Evolutionary conservation across 2,113 vertebrate species (phyloP).

Genomic region (Alosa alosa): DNA sequence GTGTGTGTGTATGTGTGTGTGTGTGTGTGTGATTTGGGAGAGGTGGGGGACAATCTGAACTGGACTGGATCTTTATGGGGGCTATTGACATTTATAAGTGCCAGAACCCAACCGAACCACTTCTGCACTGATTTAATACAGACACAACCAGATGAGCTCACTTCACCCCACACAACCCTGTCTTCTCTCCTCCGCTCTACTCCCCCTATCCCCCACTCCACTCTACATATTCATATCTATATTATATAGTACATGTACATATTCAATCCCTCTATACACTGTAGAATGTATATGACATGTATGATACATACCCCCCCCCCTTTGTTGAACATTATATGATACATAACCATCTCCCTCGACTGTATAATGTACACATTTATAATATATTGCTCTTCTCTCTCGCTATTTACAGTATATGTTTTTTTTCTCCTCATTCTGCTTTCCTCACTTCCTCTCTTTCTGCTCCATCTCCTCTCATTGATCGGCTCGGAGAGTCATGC

Average conservation of each 20-base stretch:
- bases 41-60: too few relatives aligned
- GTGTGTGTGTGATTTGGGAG: not conserved
- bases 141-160: not conserved
- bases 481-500: not conserved
- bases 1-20: not conserved
- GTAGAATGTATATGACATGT: not conserved
- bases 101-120: slow-evolving; percentile 31
- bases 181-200: not conserved
- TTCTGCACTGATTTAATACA: slow-evolving; percentile 23
- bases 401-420: not conserved
- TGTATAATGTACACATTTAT: too few relatives aligned
- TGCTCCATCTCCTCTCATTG: not conserved
- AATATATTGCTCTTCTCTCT: not conserved
- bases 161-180: not conserved
- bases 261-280: not conserved
- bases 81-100: slow-evolving; percentile 34
- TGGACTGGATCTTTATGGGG: slow-evolving; percentile 16
- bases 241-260: too few relatives aligned
- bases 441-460: not conserved
- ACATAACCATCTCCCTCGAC: too few relatives aligned
- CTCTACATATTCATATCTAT: too few relatives aligned
- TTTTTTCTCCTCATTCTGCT: not conserved
- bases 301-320: not conserved
- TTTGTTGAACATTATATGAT: too few relatives aligned
- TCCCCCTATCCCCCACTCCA: too few relatives aligned